phyloP scores from a whole-genome alignment of 2,888 invertebrate species.

The Stegophylla sp. region DNA sequence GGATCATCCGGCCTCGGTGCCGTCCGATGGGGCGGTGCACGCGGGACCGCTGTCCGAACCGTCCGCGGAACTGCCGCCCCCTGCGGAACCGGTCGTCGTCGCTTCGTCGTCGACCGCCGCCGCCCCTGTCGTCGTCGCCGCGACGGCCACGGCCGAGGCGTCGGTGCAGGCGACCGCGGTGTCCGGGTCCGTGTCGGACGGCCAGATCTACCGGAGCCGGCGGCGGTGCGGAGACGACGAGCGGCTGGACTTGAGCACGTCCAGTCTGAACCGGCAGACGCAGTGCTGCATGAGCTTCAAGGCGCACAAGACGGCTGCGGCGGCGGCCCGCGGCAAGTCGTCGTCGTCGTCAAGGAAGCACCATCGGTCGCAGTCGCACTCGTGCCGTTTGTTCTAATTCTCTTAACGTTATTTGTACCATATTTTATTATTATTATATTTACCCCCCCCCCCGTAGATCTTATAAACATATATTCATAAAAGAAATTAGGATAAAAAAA shows the following conservation, averaged over 20 bases:
- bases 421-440: too few species aligned
- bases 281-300: constrained; percentile 44
- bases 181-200: constrained; percentile 43
- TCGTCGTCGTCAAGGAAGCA: constrained; percentile 23
- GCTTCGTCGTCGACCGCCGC: background rate
- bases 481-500: too few species aligned
- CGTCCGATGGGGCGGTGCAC: background rate
- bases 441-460: too few species aligned
- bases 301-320: background rate
- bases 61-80: background rate
- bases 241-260: background rate
- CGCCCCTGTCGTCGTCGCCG: background rate
- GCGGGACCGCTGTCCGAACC: background rate
- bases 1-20: background rate
- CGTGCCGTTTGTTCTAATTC: constrained; percentile 25
- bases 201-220: background rate
- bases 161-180: background rate
- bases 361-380: constrained; percentile 28
- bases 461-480: too few species aligned
- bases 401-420: too few species aligned
- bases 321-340: constrained; percentile 7
- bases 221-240: background rate
- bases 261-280: constrained; percentile 17
- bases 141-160: background rate
- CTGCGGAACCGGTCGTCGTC: background rate